Percentiles rank a stretch among this genome's conserved stretches.
These are phyloP conservation scores for Deroplatys truncata DNA, from an alignment of 2,888 invertebrate genomes.

Conservation along the genomic window DNA sequence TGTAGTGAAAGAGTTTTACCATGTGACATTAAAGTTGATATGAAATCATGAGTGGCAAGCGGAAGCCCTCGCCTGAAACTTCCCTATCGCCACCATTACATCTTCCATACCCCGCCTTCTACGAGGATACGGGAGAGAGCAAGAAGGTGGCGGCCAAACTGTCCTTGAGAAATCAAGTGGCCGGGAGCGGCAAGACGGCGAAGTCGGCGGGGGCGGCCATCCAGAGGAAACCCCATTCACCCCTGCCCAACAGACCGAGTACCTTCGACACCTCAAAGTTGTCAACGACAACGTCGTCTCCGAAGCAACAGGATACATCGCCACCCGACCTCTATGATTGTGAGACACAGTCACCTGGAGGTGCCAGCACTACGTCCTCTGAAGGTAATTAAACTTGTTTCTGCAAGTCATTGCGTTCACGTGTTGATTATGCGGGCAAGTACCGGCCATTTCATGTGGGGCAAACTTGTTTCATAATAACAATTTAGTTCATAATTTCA, in stretches of 20 bases:
- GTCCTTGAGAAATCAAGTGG: neutral
- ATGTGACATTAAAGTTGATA: neutral
- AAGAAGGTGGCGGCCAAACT: neutral
- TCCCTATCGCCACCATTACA: neutral
- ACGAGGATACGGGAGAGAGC: neutral
- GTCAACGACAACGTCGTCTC: neutral
- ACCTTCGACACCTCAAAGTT: neutral
- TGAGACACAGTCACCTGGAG: neutral
- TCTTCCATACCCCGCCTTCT: neutral
- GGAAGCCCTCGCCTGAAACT: slow-evolving; percentile 17
- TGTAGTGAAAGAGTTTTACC: no score
- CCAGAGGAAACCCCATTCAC: neutral
- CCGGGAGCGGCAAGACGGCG: neutral
- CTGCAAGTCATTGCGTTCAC: neutral
- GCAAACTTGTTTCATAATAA: neutral
- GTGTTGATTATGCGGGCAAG: neutral
- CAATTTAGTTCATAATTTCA: no score
- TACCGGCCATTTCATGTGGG: neutral
- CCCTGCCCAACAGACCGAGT: neutral
- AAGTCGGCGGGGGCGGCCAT: neutral
- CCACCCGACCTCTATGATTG: neutral
- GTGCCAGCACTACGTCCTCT: neutral
- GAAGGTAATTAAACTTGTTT: neutral
- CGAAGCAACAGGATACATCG: neutral
- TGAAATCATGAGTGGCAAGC: slow-evolving; percentile 11